phyloP scores from a whole-genome alignment of 2,888 invertebrate species.

The Spatulosminthurus flaviceps region DNA sequence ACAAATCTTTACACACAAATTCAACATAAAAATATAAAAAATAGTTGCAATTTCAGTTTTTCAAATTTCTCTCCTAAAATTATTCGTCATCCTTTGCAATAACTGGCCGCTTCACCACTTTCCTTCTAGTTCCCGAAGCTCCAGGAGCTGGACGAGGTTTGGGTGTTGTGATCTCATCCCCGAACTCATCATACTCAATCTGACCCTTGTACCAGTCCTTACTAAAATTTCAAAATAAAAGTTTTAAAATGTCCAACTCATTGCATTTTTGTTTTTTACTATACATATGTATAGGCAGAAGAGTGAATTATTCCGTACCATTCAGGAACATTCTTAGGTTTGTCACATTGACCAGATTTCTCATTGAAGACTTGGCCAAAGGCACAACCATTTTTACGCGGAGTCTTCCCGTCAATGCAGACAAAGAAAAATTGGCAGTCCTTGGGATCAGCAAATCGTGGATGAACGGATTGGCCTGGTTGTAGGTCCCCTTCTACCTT shows the following conservation, averaged over 20 bases:
- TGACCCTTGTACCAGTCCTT: slow-evolving; percentile 90
- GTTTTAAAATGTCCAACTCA: slow-evolving; percentile 32
- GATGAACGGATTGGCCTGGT: slow-evolving; percentile 70
- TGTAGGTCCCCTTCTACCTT: slow-evolving; percentile 75
- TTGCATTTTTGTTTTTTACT: neutral
- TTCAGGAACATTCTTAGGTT: slow-evolving; percentile 87
- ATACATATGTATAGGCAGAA: neutral
- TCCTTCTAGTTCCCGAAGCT: slow-evolving; percentile 44
- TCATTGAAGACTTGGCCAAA: slow-evolving; percentile 90
- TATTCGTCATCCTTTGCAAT: slow-evolving; percentile 4
- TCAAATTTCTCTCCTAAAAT: neutral
- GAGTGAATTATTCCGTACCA: slow-evolving; percentile 73
- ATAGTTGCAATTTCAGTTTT: too few relatives aligned
- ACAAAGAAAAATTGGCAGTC: slow-evolving; percentile 76
- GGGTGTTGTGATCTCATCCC: slow-evolving; percentile 72
- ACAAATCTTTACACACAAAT: neutral
- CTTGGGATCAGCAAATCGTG: slow-evolving; percentile 85
- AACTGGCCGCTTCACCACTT: slow-evolving; percentile 53
- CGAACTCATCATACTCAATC: slow-evolving; percentile 80
- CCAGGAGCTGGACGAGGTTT: slow-evolving; percentile 68
- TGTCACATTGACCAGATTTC: slow-evolving; percentile 79
- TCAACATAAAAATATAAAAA: neutral
- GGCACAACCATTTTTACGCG: slow-evolving; percentile 79
- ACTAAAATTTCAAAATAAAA: slow-evolving; percentile 69
- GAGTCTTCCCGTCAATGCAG: slow-evolving; percentile 86